Conservation (phyloP, 2,797 vertebrate genomes). For the Melanotaenia trifasciata region DNA sequence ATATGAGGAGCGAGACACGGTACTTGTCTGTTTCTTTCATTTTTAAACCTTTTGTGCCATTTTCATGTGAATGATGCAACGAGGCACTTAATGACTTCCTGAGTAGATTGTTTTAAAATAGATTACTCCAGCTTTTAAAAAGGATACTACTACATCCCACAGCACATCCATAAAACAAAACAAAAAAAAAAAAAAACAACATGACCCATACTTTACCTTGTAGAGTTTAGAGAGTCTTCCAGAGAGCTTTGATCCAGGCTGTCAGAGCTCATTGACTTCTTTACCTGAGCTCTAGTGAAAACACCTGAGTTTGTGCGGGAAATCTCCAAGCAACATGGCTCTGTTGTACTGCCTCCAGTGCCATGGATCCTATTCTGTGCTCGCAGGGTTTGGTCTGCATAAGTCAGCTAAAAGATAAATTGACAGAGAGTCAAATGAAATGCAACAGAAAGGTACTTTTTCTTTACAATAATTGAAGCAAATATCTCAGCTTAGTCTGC, state of each 20-base stretch:
- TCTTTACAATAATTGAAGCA: background rate
- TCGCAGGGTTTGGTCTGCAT: slow-evolving; percentile 81
- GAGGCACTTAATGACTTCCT: background rate
- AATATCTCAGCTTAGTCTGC: background rate
- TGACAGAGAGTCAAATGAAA: background rate
- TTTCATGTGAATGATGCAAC: background rate
- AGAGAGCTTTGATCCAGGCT: slow-evolving; percentile 87
- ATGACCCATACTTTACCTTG: slow-evolving; percentile 75
- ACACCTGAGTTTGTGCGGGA: slow-evolving; percentile 42
- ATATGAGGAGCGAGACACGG: background rate
- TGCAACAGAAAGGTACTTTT: background rate
- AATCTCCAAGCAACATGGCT: slow-evolving; percentile 30
- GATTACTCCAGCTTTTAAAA: background rate
- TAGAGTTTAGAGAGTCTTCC: slow-evolving; percentile 82
- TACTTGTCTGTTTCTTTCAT: background rate
- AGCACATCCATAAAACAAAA: background rate
- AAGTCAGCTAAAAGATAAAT: slow-evolving; percentile 52
- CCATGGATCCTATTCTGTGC: slow-evolving; percentile 73
- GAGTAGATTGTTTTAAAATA: background rate
- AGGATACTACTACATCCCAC: background rate
- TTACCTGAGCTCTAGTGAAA: slow-evolving; percentile 24
- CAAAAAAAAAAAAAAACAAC: background rate
- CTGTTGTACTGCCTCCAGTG: slow-evolving; percentile 9
- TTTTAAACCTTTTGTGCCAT: background rate
- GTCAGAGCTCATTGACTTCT: slow-evolving; percentile 81